Evolutionary conservation across 1,140 invertebrate genomes (phyloP).

Genomic region (Monochamus saltuarius): DNA sequence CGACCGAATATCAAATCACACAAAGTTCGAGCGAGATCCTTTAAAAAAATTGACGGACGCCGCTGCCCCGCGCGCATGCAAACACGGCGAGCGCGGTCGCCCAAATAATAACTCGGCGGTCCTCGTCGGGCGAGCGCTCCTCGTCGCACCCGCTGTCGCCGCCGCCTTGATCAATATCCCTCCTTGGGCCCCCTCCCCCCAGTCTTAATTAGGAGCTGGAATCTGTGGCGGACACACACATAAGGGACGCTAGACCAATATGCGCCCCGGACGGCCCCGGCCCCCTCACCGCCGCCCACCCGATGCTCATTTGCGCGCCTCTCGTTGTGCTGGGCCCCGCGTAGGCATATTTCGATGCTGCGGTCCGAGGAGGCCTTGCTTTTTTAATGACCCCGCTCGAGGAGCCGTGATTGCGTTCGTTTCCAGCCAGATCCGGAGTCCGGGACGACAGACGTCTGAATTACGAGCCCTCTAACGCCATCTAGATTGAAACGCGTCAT

Average conservation of each 20-base stretch:
- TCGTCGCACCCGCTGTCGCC: constrained; percentile 35
- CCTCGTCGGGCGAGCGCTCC: constrained; percentile 33
- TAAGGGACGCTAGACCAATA: constrained; percentile 57
- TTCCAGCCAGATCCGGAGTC: no score
- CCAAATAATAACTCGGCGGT: constrained; percentile 51
- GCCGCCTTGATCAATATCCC: constrained; percentile 52
- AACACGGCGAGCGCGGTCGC: constrained; percentile 43
- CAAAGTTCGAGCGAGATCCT: no score
- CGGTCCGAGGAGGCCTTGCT: neutral
- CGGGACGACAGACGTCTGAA: no score
- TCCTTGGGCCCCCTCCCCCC: constrained; percentile 44
- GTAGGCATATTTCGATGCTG: constrained; percentile 17
- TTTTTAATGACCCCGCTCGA: no score
- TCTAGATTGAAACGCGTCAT: no score
- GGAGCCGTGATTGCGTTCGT: no score
- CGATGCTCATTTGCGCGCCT: constrained; percentile 18
- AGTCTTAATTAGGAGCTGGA: constrained; percentile 67
- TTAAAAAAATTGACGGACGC: neutral
- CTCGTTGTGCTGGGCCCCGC: neutral
- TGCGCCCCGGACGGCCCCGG: constrained; percentile 24
- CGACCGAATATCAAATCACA: no score
- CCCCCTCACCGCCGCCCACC: neutral
- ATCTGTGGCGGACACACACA: constrained; percentile 65
- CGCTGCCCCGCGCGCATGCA: constrained; percentile 38
- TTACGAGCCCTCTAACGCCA: no score